A percentile compares a stretch with the other conserved stretches of the same genome.
These are phyloP conservation scores for Cynocephalus volans DNA, from an alignment of 2,113 vertebrate species.

Conservation along the genomic window DNA sequence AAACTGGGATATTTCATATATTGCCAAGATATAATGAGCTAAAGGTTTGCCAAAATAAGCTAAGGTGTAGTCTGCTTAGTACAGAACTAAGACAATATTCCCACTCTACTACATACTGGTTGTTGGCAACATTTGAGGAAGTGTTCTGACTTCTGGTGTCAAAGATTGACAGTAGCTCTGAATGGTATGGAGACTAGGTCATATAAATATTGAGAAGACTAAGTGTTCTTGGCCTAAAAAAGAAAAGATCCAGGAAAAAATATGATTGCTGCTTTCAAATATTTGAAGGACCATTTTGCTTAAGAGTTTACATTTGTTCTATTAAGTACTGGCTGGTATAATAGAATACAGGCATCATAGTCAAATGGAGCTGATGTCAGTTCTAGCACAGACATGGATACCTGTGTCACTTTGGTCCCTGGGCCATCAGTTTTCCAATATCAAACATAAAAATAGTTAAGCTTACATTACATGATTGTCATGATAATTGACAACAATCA, in stretches of 20 bases:
- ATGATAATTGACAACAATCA: background rate
- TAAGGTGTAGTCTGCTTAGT: background rate
- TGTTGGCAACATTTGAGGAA: background rate
- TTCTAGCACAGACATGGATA: background rate
- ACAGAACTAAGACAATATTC: background rate
- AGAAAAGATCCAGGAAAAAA: background rate
- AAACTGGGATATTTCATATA: background rate
- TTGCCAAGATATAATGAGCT: background rate
- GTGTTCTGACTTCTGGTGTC: background rate
- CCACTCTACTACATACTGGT: background rate
- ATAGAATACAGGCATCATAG: background rate
- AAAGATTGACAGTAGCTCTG: background rate
- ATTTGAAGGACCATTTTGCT: background rate
- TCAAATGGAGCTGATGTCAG: no score
- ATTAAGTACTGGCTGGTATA: rapidly evolving
- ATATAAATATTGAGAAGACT: background rate
- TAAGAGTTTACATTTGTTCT: background rate
- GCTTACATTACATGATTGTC: background rate
- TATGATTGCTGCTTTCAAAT: background rate
- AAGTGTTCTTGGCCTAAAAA: background rate
- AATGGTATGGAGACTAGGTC: background rate
- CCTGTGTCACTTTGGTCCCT: background rate
- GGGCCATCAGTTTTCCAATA: background rate
- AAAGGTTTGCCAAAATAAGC: background rate
- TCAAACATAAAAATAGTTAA: background rate